Base-by-base conservation (phyloP, 2,797 vertebrate species). In the Psittacula derbiana region DNA sequence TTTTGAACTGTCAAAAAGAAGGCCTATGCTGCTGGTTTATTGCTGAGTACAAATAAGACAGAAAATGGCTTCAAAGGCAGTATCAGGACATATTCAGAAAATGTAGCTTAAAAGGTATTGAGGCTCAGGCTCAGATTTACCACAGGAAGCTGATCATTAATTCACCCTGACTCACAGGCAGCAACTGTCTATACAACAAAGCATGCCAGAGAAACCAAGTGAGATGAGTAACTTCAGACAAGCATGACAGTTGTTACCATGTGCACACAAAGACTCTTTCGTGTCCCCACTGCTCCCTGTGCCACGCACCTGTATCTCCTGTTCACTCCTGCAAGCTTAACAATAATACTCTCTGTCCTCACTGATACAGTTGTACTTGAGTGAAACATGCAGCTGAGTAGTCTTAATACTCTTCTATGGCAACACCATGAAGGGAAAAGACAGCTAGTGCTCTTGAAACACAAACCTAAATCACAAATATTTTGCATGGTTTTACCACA, bases 221-320 rank as follows among this genome's bases (percentile, higher is more conserved):
- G 74, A 75, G n/a, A n/a, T 4, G 15, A 76, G 27, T 66, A 31
- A 49, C 43, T 64, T 73, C 57, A 74, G 44, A 64, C 18, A 61
- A 65, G 31, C 50, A n/a, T 8, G 36, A 28, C 18, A 60, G 27
- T 16, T 24, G 30, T 23, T 55, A 8, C 18, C 16, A 12, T 0
- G 11, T 12, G 33, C 33, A 28, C 18, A 27, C 16, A 38, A 38
- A 73, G 80, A 27, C 24, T 52, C 30, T 60, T 71, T 16, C 4
- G 16, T 71, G 47, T 55, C 41, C 40, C n/a, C 47, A 24, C 8
- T 16, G 33, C 38, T 41, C 41, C 27, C 62, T 36, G 53, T 36
- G 44, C 57, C n/a, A 31, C 41, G 23, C 1, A 1, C 15, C 31
- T 5, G 0, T 19, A 36, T 25, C 24, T 80, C 16, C 57, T 46